These are phyloP conservation scores for Scaptomyza caliginosa DNA, from an alignment of 2,888 invertebrate genomes.

Conservation along the genomic window DNA sequence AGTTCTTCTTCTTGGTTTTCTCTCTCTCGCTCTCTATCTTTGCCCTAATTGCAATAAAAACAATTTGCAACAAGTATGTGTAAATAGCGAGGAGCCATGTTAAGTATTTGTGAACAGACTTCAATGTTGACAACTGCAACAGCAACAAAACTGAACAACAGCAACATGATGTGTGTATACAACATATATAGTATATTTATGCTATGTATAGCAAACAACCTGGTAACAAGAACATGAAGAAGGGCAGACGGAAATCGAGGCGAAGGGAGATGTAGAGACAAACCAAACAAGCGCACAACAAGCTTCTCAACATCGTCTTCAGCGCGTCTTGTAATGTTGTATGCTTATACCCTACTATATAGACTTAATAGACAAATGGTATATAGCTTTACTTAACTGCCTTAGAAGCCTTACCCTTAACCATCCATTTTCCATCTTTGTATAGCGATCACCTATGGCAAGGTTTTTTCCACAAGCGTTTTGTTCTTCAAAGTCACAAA, in stretches of 20 bases:
- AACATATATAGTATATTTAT: neutral
- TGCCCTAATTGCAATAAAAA: slow-evolving; percentile 65
- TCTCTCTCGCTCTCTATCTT: slow-evolving; percentile 4
- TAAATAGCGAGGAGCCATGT: slow-evolving; percentile 52
- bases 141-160: slow-evolving; percentile 15
- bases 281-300: slow-evolving; percentile 54
- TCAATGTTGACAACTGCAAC: slow-evolving; percentile 50
- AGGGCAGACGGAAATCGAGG: slow-evolving; percentile 10
- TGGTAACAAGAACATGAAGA: slow-evolving; percentile 16
- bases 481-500: slow-evolving; percentile 24
- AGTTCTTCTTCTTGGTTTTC: neutral
- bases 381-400: slow-evolving; percentile 1
- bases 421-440: too few relatives aligned
- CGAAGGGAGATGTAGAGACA: slow-evolving; percentile 17
- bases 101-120: slow-evolving; percentile 66
- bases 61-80: slow-evolving; percentile 68
- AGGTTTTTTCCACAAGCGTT: slow-evolving; percentile 18
- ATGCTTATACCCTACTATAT: slow-evolving; percentile 23
- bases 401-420: too few relatives aligned
- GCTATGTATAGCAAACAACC: slow-evolving; percentile 41
- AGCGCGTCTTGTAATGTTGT: slow-evolving; percentile 33
- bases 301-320: slow-evolving; percentile 62
- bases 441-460: too few relatives aligned
- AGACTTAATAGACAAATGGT: neutral
- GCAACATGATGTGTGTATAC: slow-evolving; percentile 11